Evolutionary conservation across 2,888 invertebrate species (phyloP), one percentile per base, ranked within the genome.

Genomic region (Stramonita haemastoma): DNA sequence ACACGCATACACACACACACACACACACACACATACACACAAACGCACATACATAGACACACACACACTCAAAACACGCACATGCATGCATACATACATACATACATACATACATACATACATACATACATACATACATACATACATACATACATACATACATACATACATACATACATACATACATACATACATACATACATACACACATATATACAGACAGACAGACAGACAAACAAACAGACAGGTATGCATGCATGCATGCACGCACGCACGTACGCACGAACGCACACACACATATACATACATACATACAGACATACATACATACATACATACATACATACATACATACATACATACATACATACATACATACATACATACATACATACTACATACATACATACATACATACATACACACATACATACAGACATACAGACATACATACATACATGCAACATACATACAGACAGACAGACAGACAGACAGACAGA

Each of bases 141-240:
- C 79, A 81, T 19, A 81, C 79, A 81, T 36, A 81, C 36, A 81
- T 36, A 81, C 79, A 81, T 19, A 81, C 79, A 34, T 36, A 81
- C 36, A 81, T 36, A 81, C 79, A 81, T 29, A 32, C 32, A 29
- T 6, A 32, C 32, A 77, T 6, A 19, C 29, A 19, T 32, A 77
- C 77, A 77, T 17, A 32, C 77, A 32, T 32, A 77, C 77, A 32
- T 6, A 77, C 79, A 36, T 36, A 81, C 79, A 81, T 36, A 81
- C 17, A 81, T 36, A 36, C 36, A 81, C 79, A 36, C 79, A 81
- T 6, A 81, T 36, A 81, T 17, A 81, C 79, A 81, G 34, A 36
- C 36, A 19, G 19, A 81, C 79, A 81, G 13, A 70, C 70, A 70
- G 17, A 70, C 79, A 81, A 34, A 36, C 79, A 8, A 34, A 36